Evolutionary conservation across 2,888 invertebrate genomes (phyloP).

Genomic region (Pachliopta kotzebuea): DNA sequence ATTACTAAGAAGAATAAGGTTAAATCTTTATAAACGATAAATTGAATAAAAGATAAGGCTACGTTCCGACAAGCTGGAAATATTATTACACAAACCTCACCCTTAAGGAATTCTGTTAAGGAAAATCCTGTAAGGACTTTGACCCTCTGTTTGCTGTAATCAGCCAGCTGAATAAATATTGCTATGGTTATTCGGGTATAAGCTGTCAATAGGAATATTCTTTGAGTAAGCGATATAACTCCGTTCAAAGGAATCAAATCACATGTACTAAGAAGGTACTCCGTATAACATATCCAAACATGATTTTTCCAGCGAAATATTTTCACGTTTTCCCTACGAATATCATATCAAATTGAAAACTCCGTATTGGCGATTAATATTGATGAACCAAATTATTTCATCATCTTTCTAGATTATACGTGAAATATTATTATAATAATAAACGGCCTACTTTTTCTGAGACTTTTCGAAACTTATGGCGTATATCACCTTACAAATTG

Average conservation of each 20-base stretch:
- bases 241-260: constrained; percentile 22
- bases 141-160: constrained; percentile 26
- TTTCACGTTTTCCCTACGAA: not conserved
- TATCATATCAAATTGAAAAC: not conserved
- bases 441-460: no score
- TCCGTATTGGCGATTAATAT: no score
- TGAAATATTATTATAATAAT: no score
- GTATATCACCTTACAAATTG: no score
- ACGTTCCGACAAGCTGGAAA: constrained; percentile 15
- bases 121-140: constrained; percentile 9
- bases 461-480: no score
- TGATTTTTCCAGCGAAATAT: not conserved
- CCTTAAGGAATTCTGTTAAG: constrained; percentile 17
- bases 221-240: constrained; percentile 15
- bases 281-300: not conserved
- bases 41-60: constrained; percentile 15
- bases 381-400: no score
- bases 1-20: constrained; percentile 4
- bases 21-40: constrained; percentile 10
- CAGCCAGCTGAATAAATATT: constrained; percentile 27
- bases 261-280: not conserved
- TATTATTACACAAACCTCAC: constrained; percentile 10
- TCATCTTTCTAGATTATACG: no score
- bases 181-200: constrained; percentile 19
- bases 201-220: constrained; percentile 26